A percentile compares a stretch with the other conserved stretches of the same genome.
Conservation (phyloP, 1,140 invertebrate species). For the Ostrea edulis region DNA sequence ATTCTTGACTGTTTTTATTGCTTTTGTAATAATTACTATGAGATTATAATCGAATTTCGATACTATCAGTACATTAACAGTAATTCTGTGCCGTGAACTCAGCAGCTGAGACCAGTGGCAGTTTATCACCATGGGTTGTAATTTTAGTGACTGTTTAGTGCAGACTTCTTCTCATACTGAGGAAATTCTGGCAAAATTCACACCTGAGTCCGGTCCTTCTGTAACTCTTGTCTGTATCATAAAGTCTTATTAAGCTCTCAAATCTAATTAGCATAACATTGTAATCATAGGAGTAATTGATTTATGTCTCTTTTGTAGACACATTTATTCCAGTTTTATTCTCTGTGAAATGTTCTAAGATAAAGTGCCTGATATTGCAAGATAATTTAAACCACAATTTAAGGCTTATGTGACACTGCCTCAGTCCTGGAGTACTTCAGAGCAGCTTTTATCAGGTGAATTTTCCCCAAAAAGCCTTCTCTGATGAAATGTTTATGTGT, state of each 20-base stretch:
- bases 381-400: slow-evolving; percentile 13
- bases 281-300: slow-evolving; percentile 29
- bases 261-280: slow-evolving; percentile 34
- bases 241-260: slow-evolving; percentile 18
- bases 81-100: neutral
- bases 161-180: neutral
- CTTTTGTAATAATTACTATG: neutral
- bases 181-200: slow-evolving; percentile 23
- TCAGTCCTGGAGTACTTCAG: slow-evolving; percentile 12
- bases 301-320: slow-evolving; percentile 1
- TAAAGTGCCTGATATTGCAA: neutral
- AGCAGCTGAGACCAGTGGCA: neutral
- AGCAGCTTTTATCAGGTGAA: slow-evolving; percentile 7
- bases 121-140: neutral
- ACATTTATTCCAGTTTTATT: slow-evolving; percentile 7
- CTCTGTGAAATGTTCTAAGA: slow-evolving; percentile 33
- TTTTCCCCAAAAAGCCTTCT: neutral
- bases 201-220: neutral
- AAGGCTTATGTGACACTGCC: neutral
- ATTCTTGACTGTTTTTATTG: neutral
- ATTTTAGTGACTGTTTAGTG: neutral
- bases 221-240: neutral
- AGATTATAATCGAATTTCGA: neutral
- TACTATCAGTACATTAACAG: neutral
- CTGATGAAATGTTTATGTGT: slow-evolving; percentile 25